Evolutionary conservation across 2,797 vertebrate species (phyloP), one percentile per base, ranked within the genome.

Genomic region (Ptychadena robeensis): DNA sequence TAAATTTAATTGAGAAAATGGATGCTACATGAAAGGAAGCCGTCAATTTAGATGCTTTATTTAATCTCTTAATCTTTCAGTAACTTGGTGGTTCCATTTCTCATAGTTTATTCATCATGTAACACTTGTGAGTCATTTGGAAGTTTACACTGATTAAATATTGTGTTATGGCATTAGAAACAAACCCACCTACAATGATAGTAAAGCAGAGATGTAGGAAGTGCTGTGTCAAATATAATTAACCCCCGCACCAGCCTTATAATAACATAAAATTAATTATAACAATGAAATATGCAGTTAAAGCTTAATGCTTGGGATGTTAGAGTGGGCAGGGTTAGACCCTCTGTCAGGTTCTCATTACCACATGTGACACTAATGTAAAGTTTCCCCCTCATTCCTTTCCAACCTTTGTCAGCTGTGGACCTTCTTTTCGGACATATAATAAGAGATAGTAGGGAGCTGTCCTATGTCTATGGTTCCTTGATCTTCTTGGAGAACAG

Each of bases 151-250:
- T 53, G 35, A 61, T 80, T 28, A 73, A 59, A 63, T 81, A 28
- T 61, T 81, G 69, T 81, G 65, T 65, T 12, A 66, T 22, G 37
- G 31, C 31, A 73, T 34, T 32, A 66, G 28, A 65, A 81, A 81
- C 79, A 81, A 80, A 80, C 15, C 34, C 79, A 72, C 79, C 67
- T 35, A 81, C 79, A 81, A 34, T 44, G 28, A 81, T 80, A 6
- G 34, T 66, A 81, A 18, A 63, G 68, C 25, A 76, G 65, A 44
- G 30, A 18, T 53, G 61, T 76, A 48, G 61, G 61, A 76, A 65
- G 73, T 32, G 44, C 15, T 30, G 38, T 14, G n/a, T 22, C 35
- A 71, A 71, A 63, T 31, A 71, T 37, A 38, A 59, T 59, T 35
- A 69, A 37, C 72, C 32, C n/a, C 48, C 25, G 30, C 38, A 40